A percentile compares a stretch with the other conserved stretches of the same genome.
Evolutionary conservation across 2,888 invertebrate genomes (phyloP).

Genomic region (Zaprionus bogoriensis): DNA sequence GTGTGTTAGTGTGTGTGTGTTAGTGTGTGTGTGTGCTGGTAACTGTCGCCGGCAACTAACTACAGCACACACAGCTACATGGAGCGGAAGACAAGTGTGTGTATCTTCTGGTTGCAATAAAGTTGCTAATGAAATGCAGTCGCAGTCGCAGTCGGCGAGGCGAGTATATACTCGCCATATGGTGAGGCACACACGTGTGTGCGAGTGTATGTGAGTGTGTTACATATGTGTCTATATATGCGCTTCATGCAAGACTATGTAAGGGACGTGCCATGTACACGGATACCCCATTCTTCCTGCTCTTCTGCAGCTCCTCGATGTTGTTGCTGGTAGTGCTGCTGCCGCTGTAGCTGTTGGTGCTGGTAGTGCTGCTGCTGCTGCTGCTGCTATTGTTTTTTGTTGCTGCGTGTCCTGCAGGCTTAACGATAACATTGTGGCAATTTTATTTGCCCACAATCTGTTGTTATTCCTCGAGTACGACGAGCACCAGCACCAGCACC

Average conservation of each 20-base stretch:
- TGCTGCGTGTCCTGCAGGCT: slow-evolving; percentile 65
- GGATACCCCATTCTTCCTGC: slow-evolving; percentile 24
- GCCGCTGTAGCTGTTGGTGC: slow-evolving; percentile 9
- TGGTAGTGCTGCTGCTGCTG: slow-evolving; percentile 30
- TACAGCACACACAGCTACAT: not conserved
- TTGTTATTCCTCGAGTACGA: slow-evolving; percentile 54
- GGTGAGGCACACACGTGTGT: not conserved
- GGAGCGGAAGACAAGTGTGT: not conserved
- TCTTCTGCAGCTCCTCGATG: not conserved
- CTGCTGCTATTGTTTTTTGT: slow-evolving; percentile 44
- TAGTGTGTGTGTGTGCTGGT: slow-evolving; percentile 6
- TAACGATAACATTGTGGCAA: slow-evolving; percentile 72
- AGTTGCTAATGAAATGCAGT: slow-evolving; percentile 48
- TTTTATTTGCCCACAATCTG: slow-evolving; percentile 70
- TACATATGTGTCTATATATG: slow-evolving; percentile 29
- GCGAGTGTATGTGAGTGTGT: slow-evolving; percentile 16
- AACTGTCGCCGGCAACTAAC: slow-evolving; percentile 14
- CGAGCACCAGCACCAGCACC: not conserved
- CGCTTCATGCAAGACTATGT: slow-evolving; percentile 39
- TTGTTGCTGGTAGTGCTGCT: slow-evolving; percentile 14
- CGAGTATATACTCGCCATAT: slow-evolving; percentile 19
- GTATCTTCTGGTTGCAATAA: slow-evolving; percentile 24
- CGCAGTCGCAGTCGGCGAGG: not conserved
- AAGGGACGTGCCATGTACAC: slow-evolving; percentile 38
- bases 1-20: not conserved